Base-by-base conservation (phyloP, 1,140 invertebrate genomes). In the Drosophila ogumai region DNA sequence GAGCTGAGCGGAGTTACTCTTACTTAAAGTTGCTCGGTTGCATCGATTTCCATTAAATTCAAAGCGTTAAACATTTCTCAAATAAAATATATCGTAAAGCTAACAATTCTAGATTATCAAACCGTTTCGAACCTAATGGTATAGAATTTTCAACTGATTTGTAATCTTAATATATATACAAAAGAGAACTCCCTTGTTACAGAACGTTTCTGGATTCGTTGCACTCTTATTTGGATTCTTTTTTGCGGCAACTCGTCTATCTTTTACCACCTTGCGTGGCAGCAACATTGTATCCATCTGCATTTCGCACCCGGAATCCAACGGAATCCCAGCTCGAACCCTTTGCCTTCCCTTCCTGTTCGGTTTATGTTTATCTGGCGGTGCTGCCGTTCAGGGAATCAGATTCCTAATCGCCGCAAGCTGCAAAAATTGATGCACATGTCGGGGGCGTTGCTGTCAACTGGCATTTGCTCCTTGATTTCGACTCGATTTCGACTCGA, bases 401-500 rank as follows among this genome's bases (percentile, higher is more conserved):
- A 43, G 44, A 74, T 74, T 64, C 41, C 41, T 64, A 58, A 47
- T 59, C 73, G 61, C 56, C 50, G 71, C 75, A 87, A 87, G 82
- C 84, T 87, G 82, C 82, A 87, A 87, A 56, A 61, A 54, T 44
- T 50, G 75, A 79, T 87, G 82, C 82, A 87, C 82, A 87, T 87
- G 82, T 82, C 82, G 80, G 60, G 66, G 82, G 82, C 84, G 82
- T 80, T 68, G 38, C 74, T 79, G 82, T 86, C 82, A 81, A 81
- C 82, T 86, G 61, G 56, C 75, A 79, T 72, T 85, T 78, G 74
- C 38, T 75, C 75, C 84, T 85, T 85, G 82, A 85, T 85, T 86
- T 79, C 65, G 58, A 79, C 68, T 81, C 34, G 65, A 79, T 84
- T 81, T 13, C 64, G 63, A 49, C 17, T 44, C 55, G 41, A 38